Conservation (phyloP, 2,888 invertebrate genomes). For the Galeopsomyia nigrocyanea region DNA sequence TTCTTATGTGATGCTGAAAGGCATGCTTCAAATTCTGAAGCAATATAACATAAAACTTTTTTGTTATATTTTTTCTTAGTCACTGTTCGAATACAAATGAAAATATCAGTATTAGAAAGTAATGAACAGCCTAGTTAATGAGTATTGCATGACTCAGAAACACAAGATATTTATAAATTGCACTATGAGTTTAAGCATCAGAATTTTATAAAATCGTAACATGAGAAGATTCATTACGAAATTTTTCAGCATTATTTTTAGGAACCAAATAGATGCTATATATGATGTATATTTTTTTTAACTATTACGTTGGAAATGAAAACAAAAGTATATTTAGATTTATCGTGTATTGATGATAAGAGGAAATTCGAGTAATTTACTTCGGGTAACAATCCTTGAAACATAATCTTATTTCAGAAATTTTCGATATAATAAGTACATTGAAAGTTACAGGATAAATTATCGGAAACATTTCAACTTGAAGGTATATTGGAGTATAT, state of each 20-base stretch:
- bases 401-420: no score
- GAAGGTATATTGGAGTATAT: no score
- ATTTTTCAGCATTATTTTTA: slow-evolving; percentile 24
- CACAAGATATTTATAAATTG: background rate
- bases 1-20: background rate
- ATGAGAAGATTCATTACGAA: slow-evolving; percentile 3
- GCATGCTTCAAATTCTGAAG: no score
- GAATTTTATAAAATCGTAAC: slow-evolving; percentile 18
- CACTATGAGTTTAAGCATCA: slow-evolving; percentile 9
- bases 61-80: no score
- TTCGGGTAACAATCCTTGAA: no score
- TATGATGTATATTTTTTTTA: background rate
- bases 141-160: background rate
- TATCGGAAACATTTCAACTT: no score
- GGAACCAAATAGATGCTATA: no score
- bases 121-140: slow-evolving; percentile 13
- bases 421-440: no score
- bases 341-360: slow-evolving; percentile 25
- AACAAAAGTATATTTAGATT: slow-evolving; percentile 34
- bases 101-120: slow-evolving; percentile 29
- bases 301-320: slow-evolving; percentile 7
- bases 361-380: no score
- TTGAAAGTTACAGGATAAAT: no score
- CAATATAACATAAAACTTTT: no score
- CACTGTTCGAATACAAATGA: background rate